These are phyloP conservation scores for Microctonus brassicae DNA, from an alignment of 2,888 invertebrate genomes.

Conservation along the genomic window DNA sequence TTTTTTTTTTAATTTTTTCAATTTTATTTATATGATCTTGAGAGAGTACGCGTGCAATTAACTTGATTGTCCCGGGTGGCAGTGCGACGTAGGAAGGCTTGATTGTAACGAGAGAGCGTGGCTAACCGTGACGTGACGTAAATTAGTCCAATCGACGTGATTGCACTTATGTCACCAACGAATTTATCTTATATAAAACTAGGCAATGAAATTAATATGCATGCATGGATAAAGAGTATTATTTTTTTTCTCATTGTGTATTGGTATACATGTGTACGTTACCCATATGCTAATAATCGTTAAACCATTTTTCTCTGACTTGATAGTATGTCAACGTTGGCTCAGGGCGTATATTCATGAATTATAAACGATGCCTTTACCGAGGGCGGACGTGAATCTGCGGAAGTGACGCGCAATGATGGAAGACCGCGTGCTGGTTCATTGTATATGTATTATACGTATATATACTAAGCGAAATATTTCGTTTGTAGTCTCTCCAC, in stretches of 20 bases:
- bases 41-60: conserved; percentile 18
- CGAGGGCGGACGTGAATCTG: conserved; percentile 19
- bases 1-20: background rate
- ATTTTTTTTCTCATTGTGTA: background rate
- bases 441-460: too few relatives aligned
- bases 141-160: conserved; percentile 55
- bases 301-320: background rate
- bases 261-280: background rate
- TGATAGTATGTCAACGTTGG: background rate
- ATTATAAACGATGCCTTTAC: conserved; percentile 24
- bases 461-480: conserved; percentile 8
- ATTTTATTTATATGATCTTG: conserved; percentile 26
- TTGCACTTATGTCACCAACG: conserved; percentile 56
- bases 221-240: background rate
- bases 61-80: background rate
- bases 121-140: conserved; percentile 33
- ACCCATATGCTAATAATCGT: background rate
- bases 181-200: conserved; percentile 43
- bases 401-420: conserved; percentile 41
- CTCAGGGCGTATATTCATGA: conserved; percentile 29
- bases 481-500: conserved; percentile 7
- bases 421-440: conserved; percentile 30
- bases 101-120: conserved; percentile 20
- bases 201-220: background rate
- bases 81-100: background rate